Base-by-base conservation (phyloP, 2,888 invertebrate genomes). In the Trissolcus japonicus region DNA sequence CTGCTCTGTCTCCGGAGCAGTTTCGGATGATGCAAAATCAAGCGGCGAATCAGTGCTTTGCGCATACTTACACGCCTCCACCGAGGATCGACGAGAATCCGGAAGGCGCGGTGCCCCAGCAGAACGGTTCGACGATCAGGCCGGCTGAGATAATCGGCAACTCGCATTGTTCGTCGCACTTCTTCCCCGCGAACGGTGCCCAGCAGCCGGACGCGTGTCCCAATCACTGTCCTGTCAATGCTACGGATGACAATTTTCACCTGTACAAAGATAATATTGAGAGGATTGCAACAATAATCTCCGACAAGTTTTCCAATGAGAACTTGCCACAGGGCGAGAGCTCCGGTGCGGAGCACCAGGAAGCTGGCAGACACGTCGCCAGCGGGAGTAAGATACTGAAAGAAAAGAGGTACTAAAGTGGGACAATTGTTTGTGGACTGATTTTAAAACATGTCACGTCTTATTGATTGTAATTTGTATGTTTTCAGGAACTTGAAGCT, bases 1-100 rank as follows among this genome's bases (percentile, higher is more conserved):
- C 85, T n/a, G 81, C 77, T 40, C 84, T 87, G 60, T 86, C 87
- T 6, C 84, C 86, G 21, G 86, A 87, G 53, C 79, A 83, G 6
- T 69, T 83, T 53, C 79, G 80, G 61, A 74, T 79, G 43, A 51
- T 83, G 29, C 80, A 79, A 51, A 84, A 76, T 62, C 73, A 81
- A 14, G 81, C 78, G 46, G 62, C 81, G 29, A 62, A 83, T 16
- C 85, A 80, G 29, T 87, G 86, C 67, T 84, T 83, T 56, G 83
- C 82, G 21, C 86, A 85, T 41, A 66, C 82, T 16, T 86, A 85
- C 61, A 75, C 78, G 46, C 76, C 78, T 53, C 75, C 80, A 50
- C 76, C 78, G 54, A 80, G 80, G 57, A 76, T 71, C 29, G 72
- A 65, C 48, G 71, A 65, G 59, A 76, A 77, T 73, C 71, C 79